Percentiles rank a stretch among this genome's conserved stretches.
These are phyloP conservation scores for Platanista minor DNA, from an alignment of 2,113 vertebrate species.

Conservation along the genomic window DNA sequence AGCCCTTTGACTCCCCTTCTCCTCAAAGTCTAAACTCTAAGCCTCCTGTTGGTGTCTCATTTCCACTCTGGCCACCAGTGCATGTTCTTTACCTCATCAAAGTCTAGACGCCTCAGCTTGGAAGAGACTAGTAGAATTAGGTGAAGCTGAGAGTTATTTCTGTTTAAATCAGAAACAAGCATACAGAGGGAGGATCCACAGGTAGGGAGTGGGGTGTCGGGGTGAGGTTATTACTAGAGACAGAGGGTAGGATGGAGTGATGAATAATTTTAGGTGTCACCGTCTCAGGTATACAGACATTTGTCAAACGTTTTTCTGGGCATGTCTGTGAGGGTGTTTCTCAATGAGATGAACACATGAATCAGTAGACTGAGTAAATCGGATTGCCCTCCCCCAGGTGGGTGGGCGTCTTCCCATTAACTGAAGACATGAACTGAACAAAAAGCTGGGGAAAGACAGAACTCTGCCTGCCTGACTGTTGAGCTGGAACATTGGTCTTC, in stretches of 20 bases:
- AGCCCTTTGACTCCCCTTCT: background rate
- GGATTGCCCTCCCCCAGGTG: fast-evolving
- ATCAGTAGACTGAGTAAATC: background rate
- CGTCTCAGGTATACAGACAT: background rate
- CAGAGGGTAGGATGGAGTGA: background rate
- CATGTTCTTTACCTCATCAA: background rate
- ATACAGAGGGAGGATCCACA: too few relatives aligned
- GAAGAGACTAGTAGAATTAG: background rate
- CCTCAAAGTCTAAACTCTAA: background rate
- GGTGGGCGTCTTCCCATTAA: background rate
- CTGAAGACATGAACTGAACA: background rate
- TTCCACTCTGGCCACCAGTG: background rate
- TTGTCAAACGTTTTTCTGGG: background rate
- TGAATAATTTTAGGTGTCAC: background rate
- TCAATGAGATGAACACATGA: background rate
- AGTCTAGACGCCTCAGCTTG: background rate
- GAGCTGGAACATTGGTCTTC: background rate
- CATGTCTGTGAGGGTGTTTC: background rate
- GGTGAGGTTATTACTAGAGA: background rate
- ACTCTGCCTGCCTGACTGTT: background rate
- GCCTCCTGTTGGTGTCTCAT: background rate
- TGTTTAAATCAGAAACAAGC: background rate
- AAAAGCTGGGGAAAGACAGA: background rate
- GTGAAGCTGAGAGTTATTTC: background rate
- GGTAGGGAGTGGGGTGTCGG: fast-evolving